Conservation (phyloP, 2,113 vertebrate species). For the Eulemur rufifrons region DNA sequence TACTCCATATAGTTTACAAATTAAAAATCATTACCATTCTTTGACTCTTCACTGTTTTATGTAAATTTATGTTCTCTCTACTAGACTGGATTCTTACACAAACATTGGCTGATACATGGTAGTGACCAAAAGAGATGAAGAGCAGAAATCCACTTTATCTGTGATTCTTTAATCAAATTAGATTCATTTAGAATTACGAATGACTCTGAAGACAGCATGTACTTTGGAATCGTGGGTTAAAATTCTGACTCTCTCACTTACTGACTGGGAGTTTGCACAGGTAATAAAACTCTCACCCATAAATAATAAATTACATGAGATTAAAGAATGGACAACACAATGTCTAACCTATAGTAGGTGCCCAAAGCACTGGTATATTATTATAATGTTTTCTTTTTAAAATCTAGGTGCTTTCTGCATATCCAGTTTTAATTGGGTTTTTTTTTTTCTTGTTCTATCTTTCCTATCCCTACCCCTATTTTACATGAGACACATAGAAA, state of each 20-base stretch:
- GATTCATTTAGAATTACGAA: background rate
- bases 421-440: background rate
- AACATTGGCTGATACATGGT: background rate
- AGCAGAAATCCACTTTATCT: conserved; percentile 1
- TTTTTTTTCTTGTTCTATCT: background rate
- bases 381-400: background rate
- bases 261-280: background rate
- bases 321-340: background rate
- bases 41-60: background rate
- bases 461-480: background rate
- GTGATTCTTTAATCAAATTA: background rate
- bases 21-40: background rate
- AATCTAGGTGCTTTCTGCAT: background rate
- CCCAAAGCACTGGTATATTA: background rate
- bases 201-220: background rate
- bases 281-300: background rate
- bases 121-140: background rate
- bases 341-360: background rate
- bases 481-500: background rate
- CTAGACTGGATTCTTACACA: background rate
- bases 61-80: background rate
- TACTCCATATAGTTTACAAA: conserved; percentile 1
- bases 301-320: background rate
- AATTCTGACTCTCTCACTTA: background rate
- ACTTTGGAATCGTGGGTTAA: conserved; percentile 34